Evolutionary conservation across 1,140 invertebrate species (phyloP).

Genomic region (Battus philenor): DNA sequence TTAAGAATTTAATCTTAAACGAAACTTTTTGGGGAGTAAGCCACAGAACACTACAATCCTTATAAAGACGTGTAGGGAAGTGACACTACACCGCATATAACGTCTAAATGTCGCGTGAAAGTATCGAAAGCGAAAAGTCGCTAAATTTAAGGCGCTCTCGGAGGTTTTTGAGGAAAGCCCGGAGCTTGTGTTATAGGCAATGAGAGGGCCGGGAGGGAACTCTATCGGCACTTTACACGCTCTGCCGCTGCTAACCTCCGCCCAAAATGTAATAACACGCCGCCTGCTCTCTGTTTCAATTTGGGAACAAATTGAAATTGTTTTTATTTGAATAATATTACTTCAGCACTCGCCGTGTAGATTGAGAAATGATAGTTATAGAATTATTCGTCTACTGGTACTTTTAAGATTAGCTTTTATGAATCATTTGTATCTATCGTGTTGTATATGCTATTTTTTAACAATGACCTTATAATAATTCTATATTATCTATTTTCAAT

Average conservation of each 20-base stretch:
- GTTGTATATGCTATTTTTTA: too few species aligned
- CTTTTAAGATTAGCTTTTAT: too few species aligned
- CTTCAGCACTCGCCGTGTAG: constrained; percentile 32
- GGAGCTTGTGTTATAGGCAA: constrained; percentile 68
- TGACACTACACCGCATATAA: constrained; percentile 22
- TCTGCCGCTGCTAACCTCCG: constrained; percentile 69
- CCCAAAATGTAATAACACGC: constrained; percentile 68
- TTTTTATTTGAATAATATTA: constrained; percentile 75
- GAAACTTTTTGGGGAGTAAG: background rate
- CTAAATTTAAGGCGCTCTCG: constrained; percentile 68
- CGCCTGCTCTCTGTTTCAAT: constrained; percentile 71
- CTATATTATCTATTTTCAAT: too few species aligned
- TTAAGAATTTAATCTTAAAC: too few species aligned
- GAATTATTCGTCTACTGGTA: constrained; percentile 29
- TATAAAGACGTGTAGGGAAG: constrained; percentile 16
- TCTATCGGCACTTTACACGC: constrained; percentile 73
- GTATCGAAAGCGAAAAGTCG: constrained; percentile 69
- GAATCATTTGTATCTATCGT: too few species aligned
- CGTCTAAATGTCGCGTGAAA: constrained; percentile 64
- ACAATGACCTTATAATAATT: too few species aligned
- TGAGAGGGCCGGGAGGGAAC: constrained; percentile 61
- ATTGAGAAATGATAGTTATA: constrained; percentile 45
- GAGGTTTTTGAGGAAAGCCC: constrained; percentile 70
- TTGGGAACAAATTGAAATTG: constrained; percentile 74
- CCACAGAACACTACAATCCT: constrained; percentile 38